These are phyloP conservation scores for Busseola fusca DNA, from an alignment of 2,888 invertebrate genomes.

Conservation along the genomic window DNA sequence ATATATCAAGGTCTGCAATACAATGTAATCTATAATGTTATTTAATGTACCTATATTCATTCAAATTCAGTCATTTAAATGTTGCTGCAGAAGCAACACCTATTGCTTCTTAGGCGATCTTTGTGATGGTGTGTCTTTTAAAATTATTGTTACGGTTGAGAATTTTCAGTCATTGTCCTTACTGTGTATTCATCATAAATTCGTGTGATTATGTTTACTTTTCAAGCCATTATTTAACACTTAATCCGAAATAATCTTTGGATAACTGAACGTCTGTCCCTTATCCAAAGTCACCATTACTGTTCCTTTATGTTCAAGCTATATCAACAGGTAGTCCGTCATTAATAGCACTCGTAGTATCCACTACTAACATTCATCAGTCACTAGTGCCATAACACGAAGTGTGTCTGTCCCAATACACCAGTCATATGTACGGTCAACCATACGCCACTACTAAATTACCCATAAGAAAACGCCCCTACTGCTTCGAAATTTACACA, in stretches of 20 bases:
- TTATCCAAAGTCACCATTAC: conserved; percentile 19
- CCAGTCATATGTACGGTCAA: conserved; percentile 4
- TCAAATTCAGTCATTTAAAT: not conserved
- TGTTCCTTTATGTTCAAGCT: not conserved
- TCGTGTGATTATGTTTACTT: not conserved
- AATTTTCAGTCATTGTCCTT: not conserved
- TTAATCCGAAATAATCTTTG: not conserved
- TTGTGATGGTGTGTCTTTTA: not conserved
- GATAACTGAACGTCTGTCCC: not conserved
- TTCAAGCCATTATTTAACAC: not conserved
- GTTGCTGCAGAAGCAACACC: not conserved
- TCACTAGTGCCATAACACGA: conserved; percentile 42
- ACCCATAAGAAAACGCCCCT: not conserved
- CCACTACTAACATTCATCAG: conserved; percentile 25
- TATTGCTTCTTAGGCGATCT: not conserved
- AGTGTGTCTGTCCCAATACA: conserved; percentile 39
- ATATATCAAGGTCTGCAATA: not conserved
- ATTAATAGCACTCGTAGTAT: conserved; percentile 8
- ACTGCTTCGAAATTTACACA: not conserved
- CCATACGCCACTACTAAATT: no score
- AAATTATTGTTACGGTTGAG: no score
- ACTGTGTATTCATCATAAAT: not conserved
- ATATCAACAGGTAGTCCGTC: conserved; percentile 21
- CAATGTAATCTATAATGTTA: not conserved
- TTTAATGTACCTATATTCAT: no score